Evolutionary conservation across 2,888 invertebrate species (phyloP), one percentile per base, ranked within the genome.

Genomic region (Lutraria lutraria): DNA sequence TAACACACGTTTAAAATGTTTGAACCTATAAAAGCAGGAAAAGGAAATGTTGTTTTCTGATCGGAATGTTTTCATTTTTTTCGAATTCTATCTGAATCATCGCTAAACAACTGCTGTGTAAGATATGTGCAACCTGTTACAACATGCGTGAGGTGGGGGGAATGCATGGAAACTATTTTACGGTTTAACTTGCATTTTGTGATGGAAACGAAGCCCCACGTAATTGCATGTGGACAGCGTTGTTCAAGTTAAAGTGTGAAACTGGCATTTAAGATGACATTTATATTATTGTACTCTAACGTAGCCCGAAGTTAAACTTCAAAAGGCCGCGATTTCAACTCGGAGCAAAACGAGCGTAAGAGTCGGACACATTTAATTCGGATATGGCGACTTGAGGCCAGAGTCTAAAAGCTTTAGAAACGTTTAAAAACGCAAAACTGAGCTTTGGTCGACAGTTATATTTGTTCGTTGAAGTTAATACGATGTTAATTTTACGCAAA

Each of bases 281-380:
- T 91, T 83, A 90, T 88, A 83, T 80, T 85, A 89, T 89, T 83
- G 87, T 82, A 87, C 89, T 76, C 76, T 81, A 82, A 72, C 85
- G 54, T 54, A 21, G 34, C 72, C 72, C 72, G 68, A 68, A 25
- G 25, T 68, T 25, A 25, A 25, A 68, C 3, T 68, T 68, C 19
- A 31, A 76, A 76, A 76, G 34, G 21, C 31, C 34, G 19, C 34
- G 76, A 31, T 12, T 76, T 31, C 16, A 76, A 15, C 31, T 31
- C 34, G 21, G 31, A 34, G 76, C 76, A 31, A 16, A 76, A 76
- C 25, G 29, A 31, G 19, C 19, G 31, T 76, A 76, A 76, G 21
- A 34, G 31, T 76, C 76, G 76, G 34, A 76, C 31, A 16, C 4
- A 34, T 19, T 31, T 76, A 25, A 34, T 76, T 76, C 76, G 76